phyloP scores from a whole-genome alignment of 1,140 invertebrate genomes.

The Lerema accius region DNA sequence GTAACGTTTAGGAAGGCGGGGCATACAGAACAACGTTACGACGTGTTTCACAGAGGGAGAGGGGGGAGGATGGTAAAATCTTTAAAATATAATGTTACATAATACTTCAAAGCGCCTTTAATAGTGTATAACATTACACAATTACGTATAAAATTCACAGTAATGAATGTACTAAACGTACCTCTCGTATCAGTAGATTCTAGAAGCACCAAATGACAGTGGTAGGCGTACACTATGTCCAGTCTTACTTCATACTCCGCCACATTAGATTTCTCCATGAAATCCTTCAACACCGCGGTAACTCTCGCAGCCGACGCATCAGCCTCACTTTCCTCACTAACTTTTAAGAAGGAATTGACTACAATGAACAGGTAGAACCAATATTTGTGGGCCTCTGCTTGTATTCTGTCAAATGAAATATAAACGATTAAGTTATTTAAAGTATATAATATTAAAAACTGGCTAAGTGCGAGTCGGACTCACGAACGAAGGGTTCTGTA shows the following conservation, averaged over 20 bases:
- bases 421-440: no score
- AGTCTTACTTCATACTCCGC: conserved; percentile 93
- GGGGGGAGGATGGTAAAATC: no score
- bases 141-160: conserved; percentile 9
- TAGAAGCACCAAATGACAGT: conserved; percentile 87
- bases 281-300: conserved; percentile 87
- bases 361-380: conserved; percentile 95
- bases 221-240: conserved; percentile 90
- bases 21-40: no score
- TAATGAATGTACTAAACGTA: conserved; percentile 44
- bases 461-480: no score
- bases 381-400: conserved; percentile 89
- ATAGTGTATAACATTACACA: neutral
- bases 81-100: no score
- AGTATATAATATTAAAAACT: no score
- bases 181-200: conserved; percentile 69
- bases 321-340: conserved; percentile 19
- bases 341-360: conserved; percentile 79
- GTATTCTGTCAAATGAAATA: conserved; percentile 82
- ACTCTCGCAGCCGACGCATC: conserved; percentile 58
- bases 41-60: no score
- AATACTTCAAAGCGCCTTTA: no score
- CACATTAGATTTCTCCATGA: conserved; percentile 92
- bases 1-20: no score
- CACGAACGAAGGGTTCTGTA: no score